A percentile compares a stretch with the other conserved stretches of the same genome.
These are phyloP conservation scores for Phaetusa simplex DNA, from an alignment of 2,113 vertebrate genomes.

Conservation along the genomic window DNA sequence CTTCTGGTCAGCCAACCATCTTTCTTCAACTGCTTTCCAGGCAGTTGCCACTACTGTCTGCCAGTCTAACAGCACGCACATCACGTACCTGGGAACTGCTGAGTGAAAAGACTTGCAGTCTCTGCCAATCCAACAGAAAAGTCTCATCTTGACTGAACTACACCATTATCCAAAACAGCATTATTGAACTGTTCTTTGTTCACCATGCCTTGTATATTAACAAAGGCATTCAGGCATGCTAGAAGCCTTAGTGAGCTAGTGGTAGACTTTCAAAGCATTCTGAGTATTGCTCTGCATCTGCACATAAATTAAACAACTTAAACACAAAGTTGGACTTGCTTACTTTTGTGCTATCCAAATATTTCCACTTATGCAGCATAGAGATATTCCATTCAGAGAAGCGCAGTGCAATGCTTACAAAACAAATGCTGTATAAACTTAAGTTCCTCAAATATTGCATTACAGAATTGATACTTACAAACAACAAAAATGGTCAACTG, in stretches of 20 bases:
- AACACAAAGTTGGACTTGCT: not conserved
- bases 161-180: not conserved
- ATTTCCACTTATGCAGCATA: not conserved
- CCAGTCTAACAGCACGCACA: not conserved
- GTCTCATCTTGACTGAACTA: not conserved
- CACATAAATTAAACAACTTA: not conserved
- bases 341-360: not conserved
- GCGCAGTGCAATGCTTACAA: not conserved
- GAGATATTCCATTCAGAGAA: not conserved
- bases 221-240: not conserved
- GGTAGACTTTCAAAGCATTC: not conserved
- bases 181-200: constrained; percentile 1
- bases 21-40: not conserved
- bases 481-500: not conserved
- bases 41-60: not conserved
- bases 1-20: not conserved
- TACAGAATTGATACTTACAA: not conserved
- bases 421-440: not conserved
- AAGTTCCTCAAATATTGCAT: not conserved
- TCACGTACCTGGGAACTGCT: not conserved
- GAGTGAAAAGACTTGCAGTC: not conserved
- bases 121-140: not conserved
- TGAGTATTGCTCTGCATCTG: not conserved
- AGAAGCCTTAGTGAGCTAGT: not conserved
- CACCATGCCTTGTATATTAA: not conserved